Conservation (phyloP, 2,113 vertebrate species). For the Synchiropus splendidus region DNA sequence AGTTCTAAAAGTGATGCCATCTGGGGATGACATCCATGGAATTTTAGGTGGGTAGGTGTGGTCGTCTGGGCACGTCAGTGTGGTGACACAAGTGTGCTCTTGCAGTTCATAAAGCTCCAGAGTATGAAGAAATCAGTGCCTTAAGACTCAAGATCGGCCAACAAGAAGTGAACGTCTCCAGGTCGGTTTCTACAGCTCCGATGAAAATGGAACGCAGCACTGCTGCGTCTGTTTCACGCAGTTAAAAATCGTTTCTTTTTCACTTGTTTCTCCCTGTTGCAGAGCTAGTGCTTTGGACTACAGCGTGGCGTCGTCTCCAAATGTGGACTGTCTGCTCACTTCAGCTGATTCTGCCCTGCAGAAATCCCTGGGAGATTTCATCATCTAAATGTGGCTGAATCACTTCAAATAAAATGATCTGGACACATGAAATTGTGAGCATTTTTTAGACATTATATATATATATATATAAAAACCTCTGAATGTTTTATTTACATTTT, state of each 20-base stretch:
- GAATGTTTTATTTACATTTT: neutral
- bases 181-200: constrained; percentile 13
- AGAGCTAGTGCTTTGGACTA: constrained; percentile 35
- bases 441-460: neutral
- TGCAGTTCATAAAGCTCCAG: constrained; percentile 25
- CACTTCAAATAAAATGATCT: neutral
- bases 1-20: constrained; percentile 25
- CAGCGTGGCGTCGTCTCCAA: neutral
- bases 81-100: neutral
- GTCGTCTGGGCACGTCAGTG: neutral
- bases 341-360: constrained; percentile 27
- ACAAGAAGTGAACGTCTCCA: constrained; percentile 14
- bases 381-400: neutral
- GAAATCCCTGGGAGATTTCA: constrained; percentile 21
- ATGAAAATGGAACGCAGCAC: neutral
- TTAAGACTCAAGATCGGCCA: constrained; percentile 17
- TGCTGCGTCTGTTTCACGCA: neutral
- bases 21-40: constrained; percentile 14
- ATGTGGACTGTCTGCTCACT: constrained; percentile 26
- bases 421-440: neutral
- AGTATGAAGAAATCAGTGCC: constrained; percentile 15
- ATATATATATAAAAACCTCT: neutral
- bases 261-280: constrained; percentile 1
- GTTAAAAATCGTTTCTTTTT: neutral
- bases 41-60: constrained; percentile 34